These are phyloP conservation scores for Aegithalos caudatus DNA, from an alignment of 2,113 vertebrate species.

Conservation along the genomic window DNA sequence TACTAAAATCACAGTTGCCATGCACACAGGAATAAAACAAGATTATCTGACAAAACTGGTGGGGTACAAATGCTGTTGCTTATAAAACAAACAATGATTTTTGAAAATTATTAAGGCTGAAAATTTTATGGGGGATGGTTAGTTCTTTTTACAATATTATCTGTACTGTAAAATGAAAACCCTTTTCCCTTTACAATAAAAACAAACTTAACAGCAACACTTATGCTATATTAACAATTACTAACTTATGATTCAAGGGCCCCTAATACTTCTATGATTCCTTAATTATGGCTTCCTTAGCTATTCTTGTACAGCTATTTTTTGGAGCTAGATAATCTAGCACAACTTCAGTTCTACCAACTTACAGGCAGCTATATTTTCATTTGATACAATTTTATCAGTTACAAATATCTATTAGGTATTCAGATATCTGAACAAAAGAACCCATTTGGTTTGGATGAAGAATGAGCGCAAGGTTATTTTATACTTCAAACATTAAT, in stretches of 20 bases:
- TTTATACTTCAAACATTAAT: neutral
- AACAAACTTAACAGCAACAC: neutral
- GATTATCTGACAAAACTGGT: neutral
- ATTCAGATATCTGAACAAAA: constrained; percentile 7
- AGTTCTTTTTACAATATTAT: neutral
- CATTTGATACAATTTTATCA: neutral
- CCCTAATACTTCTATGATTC: neutral
- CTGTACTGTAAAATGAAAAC: neutral
- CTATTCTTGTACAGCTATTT: neutral
- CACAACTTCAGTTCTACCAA: neutral
- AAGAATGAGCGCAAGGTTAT: neutral
- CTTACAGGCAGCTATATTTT: neutral
- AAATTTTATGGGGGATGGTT: neutral
- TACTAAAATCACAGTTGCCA: neutral
- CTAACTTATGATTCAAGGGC: neutral
- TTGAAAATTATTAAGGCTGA: neutral
- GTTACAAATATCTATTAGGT: neutral
- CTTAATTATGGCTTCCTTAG: neutral
- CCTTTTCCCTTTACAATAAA: neutral
- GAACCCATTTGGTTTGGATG: neutral
- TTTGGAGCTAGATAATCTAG: neutral
- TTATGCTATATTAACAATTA: neutral
- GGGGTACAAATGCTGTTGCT: neutral
- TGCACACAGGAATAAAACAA: neutral
- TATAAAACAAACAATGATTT: neutral